A percentile compares a stretch with the other conserved stretches of the same genome.
Evolutionary conservation across 2,888 invertebrate genomes (phyloP).

Genomic region (Drosophila glabriapex): DNA sequence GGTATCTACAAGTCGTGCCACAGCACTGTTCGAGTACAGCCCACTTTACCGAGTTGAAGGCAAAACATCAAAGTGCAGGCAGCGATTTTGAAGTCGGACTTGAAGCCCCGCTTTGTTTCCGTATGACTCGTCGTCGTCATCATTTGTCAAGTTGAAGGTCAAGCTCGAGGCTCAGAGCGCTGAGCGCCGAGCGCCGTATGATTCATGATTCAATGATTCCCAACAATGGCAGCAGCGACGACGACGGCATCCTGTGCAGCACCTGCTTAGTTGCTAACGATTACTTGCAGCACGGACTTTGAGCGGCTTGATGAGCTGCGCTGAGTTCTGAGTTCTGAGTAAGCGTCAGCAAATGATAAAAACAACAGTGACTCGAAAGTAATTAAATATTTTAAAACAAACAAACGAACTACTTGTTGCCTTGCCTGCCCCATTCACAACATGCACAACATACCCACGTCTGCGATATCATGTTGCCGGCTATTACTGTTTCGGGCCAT

Average conservation of each 20-base stretch:
- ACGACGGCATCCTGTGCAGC: constrained; percentile 44
- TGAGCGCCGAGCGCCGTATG: constrained; percentile 31
- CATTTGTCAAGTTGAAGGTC: constrained; percentile 75
- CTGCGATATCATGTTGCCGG: constrained; percentile 63
- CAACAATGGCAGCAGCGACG: constrained; percentile 1
- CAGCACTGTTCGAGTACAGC: background rate
- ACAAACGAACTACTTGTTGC: constrained; percentile 70
- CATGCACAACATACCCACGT: constrained; percentile 8
- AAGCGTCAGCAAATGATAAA: constrained; percentile 33
- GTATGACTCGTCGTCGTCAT: constrained; percentile 68
- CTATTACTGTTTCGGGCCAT: constrained; percentile 54
- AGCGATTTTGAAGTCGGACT: constrained; percentile 50
- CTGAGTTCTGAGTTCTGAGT: constrained; percentile 25
- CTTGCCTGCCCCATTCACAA: constrained; percentile 35
- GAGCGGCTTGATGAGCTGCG: background rate
- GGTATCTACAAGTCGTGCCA: background rate
- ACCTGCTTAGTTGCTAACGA: constrained; percentile 41
- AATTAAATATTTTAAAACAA: constrained; percentile 77
- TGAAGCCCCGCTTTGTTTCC: constrained; percentile 64
- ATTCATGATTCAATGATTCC: constrained; percentile 38
- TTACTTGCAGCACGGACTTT: constrained; percentile 14
- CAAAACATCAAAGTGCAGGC: constrained; percentile 70
- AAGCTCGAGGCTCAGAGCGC: constrained; percentile 30
- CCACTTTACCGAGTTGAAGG: constrained; percentile 60
- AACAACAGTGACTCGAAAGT: constrained; percentile 58